A percentile compares a stretch with the other conserved stretches of the same genome.
phyloP scores from a whole-genome alignment of 1,140 invertebrate genomes.

The Vanessa atalanta region DNA sequence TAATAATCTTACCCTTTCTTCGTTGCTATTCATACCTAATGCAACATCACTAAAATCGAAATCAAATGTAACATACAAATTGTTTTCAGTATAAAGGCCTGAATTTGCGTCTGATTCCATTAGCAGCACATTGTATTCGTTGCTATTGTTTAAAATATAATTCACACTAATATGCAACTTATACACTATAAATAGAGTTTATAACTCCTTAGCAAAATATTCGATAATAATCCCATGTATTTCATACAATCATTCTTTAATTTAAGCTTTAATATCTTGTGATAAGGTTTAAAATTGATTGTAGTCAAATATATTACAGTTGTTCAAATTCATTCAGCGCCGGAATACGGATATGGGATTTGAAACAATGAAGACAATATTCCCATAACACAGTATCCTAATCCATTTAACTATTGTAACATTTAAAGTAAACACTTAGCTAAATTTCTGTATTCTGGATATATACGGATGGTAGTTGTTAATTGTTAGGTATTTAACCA shows the following conservation, averaged over 20 bases:
- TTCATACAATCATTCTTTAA: background rate
- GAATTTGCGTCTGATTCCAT: slow-evolving; percentile 25
- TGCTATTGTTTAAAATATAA: slow-evolving; percentile 5
- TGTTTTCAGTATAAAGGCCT: slow-evolving; percentile 18
- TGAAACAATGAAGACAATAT: slow-evolving; percentile 19
- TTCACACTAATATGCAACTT: slow-evolving; percentile 4
- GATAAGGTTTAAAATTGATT: background rate
- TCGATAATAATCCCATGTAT: slow-evolving; percentile 4
- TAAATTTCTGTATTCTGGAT: background rate
- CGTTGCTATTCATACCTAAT: background rate
- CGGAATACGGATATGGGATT: slow-evolving; percentile 13
- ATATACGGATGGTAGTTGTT: background rate
- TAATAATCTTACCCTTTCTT: no score
- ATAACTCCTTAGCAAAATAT: background rate
- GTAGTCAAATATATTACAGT: background rate
- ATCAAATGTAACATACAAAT: slow-evolving; percentile 15
- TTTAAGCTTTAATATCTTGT: slow-evolving; percentile 5
- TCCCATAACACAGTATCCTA: slow-evolving; percentile 11
- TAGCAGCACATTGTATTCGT: slow-evolving; percentile 20
- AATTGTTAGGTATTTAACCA: no score
- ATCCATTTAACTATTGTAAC: slow-evolving; percentile 2
- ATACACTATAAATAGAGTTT: background rate
- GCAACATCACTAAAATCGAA: background rate
- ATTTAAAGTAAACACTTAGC: background rate
- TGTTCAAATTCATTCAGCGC: slow-evolving; percentile 15